Base-by-base conservation (phyloP, 2,113 vertebrate genomes). In the Sporophila hypoxantha region DNA sequence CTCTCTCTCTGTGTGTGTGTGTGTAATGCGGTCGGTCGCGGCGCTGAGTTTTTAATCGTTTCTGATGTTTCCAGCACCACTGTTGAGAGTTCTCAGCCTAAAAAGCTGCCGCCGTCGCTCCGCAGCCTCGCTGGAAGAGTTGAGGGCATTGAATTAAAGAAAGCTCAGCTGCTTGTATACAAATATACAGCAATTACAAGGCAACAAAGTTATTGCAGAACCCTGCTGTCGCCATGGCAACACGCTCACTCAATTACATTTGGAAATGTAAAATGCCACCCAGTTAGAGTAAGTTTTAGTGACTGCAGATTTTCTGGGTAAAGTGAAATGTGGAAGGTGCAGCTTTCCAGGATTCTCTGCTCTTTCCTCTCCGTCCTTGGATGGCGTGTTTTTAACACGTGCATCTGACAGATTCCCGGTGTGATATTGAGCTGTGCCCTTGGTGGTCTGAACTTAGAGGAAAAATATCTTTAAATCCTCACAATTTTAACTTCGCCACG, bases 141-240 rank as follows among this genome's bases (percentile, higher is more conserved):
- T 86, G 87, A 90, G 87, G 85, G 85, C 87, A 79, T 11, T 75
- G 86, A 88, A 95, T 94, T 94, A 91, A 91, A 90, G 93, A 84
- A 85, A 94, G 87, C 94, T 96, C 92, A 94, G 94, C 94, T 95
- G 94, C 89, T 92, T 95, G 94, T 95, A 76, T 95, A 95, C 94
- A 95, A 94, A 94, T 95, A 94, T 87, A 64, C 88, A 76, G 85
- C 91, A 92, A 93, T 94, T 95, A 93, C 76, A 69, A 94, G 93
- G 91, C 95, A 95, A 89, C 91, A 91, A 96, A 95, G 94, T 96
- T 96, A 95, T 94, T 95, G 87, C 94, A 95, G 91, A 94, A 85
- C 89, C 88, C 85, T 87, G 44, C 92, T 16, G 94, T 96, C 83
- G 22, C 94, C 92, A 93, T 95, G 92, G 94, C 89, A 93, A 95